Conservation (phyloP, 2,113 vertebrate species). For the Meriones unguiculatus region DNA sequence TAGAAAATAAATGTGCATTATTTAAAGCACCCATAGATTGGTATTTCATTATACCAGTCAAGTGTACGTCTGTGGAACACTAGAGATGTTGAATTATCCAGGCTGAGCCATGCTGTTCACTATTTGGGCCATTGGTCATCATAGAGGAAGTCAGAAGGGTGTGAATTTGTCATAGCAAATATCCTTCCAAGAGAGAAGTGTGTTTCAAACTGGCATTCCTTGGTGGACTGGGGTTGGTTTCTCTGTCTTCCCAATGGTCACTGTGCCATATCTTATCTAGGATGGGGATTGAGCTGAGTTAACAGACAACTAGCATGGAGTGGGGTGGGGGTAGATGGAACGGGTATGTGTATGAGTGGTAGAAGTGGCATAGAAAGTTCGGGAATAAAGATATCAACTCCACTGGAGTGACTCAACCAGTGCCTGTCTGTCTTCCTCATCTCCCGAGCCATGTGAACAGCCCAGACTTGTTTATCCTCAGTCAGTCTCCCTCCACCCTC, state of each 20-base stretch:
- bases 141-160: not conserved
- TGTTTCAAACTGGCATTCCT: not conserved
- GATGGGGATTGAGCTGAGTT: not conserved
- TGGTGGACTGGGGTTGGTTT: not conserved
- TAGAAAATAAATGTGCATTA: not conserved
- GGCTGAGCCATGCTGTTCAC: not conserved
- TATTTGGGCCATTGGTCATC: not conserved
- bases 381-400: not conserved
- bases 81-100: not conserved
- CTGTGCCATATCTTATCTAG: not conserved
- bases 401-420: not conserved
- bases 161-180: not conserved
- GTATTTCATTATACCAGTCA: not conserved
- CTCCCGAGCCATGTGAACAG: not conserved
- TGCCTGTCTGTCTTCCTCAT: not conserved
- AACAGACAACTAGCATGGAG: no score
- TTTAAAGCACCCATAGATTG: not conserved
- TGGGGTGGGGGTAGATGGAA: no score
- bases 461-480: slow-evolving; percentile 22
- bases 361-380: not conserved
- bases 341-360: not conserved
- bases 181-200: not conserved
- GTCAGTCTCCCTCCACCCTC: slow-evolving; percentile 7
- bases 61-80: not conserved
- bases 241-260: not conserved